Evolutionary conservation across 2,888 invertebrate genomes (phyloP).

Genomic region (Caenorhabditis sp.): DNA sequence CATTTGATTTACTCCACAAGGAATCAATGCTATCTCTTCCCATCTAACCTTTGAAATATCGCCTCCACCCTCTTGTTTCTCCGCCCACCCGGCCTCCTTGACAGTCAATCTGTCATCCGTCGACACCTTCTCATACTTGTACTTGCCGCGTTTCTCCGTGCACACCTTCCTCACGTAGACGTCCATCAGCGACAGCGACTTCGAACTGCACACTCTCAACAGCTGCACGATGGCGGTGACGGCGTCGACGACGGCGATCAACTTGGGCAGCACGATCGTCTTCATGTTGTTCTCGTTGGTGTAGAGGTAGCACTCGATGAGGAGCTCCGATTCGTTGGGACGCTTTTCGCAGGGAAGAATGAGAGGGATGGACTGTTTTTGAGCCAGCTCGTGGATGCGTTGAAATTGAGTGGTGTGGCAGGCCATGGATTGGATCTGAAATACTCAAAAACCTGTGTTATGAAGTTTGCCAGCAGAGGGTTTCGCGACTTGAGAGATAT

Average conservation of each 20-base stretch:
- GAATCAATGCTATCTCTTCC: no score
- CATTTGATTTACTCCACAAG: no score
- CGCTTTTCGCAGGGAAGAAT: conserved; percentile 46
- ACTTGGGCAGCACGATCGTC: conserved; percentile 68
- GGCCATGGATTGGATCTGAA: conserved; percentile 46
- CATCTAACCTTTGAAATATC: neutral
- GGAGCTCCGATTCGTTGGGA: conserved; percentile 58
- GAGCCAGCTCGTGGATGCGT: conserved; percentile 46
- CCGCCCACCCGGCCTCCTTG: conserved; percentile 56
- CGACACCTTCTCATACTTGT: conserved; percentile 60
- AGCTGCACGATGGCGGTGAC: conserved; percentile 71
- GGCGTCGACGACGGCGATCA: conserved; percentile 62
- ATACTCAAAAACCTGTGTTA: neutral
- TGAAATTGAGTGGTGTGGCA: conserved; percentile 36
- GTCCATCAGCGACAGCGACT: conserved; percentile 62
- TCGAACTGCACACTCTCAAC: conserved; percentile 57
- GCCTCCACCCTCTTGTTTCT: conserved; percentile 21
- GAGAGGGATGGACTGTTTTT: conserved; percentile 43
- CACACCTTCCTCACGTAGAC: conserved; percentile 60
- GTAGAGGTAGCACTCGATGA: conserved; percentile 71
- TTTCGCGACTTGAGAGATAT: no score
- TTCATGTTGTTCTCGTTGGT: conserved; percentile 68
- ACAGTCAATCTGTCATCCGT: conserved; percentile 52
- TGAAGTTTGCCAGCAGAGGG: no score
- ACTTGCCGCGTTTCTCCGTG: conserved; percentile 55